Percentiles rank a stretch among this genome's conserved stretches.
These are phyloP conservation scores for Hemichromis elongatus DNA, from an alignment of 2,113 vertebrate species.

Conservation along the genomic window DNA sequence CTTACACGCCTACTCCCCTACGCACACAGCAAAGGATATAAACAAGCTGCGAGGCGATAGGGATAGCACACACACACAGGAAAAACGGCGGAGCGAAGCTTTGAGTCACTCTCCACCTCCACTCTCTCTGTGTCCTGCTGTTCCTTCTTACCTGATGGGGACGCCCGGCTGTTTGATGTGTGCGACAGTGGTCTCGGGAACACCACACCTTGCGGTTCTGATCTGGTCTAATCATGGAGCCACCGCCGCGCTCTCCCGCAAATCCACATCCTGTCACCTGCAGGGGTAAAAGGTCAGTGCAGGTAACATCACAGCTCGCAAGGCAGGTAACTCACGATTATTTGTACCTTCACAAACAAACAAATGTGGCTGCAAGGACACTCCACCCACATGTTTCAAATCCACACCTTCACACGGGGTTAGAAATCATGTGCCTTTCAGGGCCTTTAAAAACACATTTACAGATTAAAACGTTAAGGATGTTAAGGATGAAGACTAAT, in stretches of 20 bases:
- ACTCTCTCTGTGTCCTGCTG: conserved; percentile 33
- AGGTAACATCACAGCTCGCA: conserved; percentile 52
- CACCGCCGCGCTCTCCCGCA: conserved; percentile 15
- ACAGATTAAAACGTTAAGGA: neutral
- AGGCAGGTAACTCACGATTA: conserved; percentile 31
- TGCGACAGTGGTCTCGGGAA: conserved; percentile 42
- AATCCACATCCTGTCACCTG: conserved; percentile 57
- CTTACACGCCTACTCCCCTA: neutral
- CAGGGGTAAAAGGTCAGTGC: conserved; percentile 56
- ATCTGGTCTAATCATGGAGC: conserved; percentile 44
- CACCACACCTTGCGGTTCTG: conserved; percentile 51
- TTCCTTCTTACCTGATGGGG: conserved; percentile 43
- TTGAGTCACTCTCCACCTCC: conserved; percentile 53
- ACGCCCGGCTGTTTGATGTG: conserved; percentile 62
- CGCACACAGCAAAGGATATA: neutral
- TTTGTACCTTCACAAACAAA: conserved; percentile 12
- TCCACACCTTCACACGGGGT: neutral
- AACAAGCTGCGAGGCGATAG: conserved; percentile 17
- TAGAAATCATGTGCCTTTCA: neutral
- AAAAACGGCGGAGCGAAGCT: conserved; percentile 11
- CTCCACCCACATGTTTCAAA: neutral
- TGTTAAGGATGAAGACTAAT: neutral
- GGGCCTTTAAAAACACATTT: neutral
- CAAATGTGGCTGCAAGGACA: conserved; percentile 14
- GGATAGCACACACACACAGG: neutral